phyloP scores from a whole-genome alignment of 2,888 invertebrate species.

The Sipunculus nudus region DNA sequence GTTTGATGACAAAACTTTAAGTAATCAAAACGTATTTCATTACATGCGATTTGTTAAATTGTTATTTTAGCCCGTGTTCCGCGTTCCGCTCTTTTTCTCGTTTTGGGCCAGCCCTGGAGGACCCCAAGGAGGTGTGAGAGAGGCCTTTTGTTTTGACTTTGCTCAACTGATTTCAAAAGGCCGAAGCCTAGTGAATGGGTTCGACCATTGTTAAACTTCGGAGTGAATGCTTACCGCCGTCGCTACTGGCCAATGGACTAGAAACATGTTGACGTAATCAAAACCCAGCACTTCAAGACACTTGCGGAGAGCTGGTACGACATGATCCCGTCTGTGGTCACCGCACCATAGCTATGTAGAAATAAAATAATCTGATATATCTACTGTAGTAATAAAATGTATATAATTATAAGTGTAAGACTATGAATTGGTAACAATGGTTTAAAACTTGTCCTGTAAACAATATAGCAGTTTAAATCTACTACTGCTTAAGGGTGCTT shows the following conservation, averaged over 20 bases:
- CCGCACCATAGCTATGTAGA: conserved; percentile 44
- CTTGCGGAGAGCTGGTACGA: conserved; percentile 41
- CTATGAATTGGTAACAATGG: too few species aligned
- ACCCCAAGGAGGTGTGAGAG: too few species aligned
- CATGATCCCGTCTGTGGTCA: conserved; percentile 43
- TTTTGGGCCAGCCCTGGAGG: too few species aligned
- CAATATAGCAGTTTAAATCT: too few species aligned
- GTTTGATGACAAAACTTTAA: too few species aligned
- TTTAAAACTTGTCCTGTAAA: too few species aligned
- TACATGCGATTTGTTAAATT: too few species aligned
- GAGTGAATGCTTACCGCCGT: not conserved
- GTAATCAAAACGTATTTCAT: too few species aligned
- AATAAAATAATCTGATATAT: not conserved
- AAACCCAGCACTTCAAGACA: conserved; percentile 46
- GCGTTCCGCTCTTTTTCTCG: too few species aligned
- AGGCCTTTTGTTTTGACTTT: too few species aligned
- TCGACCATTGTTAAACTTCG: not conserved
- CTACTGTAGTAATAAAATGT: not conserved
- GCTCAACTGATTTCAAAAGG: not conserved
- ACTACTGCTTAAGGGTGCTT: too few species aligned
- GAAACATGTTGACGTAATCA: conserved; percentile 53
- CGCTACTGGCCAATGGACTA: conserved; percentile 58
- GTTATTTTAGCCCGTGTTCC: too few species aligned
- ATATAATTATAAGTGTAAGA: not conserved
- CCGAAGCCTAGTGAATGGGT: not conserved